phyloP scores from a whole-genome alignment of 2,888 invertebrate genomes.

The Drosophila emarginata region DNA sequence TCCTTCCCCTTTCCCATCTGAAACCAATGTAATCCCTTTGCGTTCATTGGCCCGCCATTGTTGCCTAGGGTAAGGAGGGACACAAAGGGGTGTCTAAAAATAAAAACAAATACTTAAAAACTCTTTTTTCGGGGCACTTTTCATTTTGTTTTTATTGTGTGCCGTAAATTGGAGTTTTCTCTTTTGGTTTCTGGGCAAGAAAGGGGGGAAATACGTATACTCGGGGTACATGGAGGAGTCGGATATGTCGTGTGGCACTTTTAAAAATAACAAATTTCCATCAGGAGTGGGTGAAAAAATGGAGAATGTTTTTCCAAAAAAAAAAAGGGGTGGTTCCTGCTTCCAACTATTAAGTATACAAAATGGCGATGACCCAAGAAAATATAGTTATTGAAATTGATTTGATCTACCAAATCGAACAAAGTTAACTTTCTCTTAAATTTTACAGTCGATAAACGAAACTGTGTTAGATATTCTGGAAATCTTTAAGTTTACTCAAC shows the following conservation, averaged over 20 bases:
- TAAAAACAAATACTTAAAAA: constrained; percentile 60
- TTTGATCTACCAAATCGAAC: background rate
- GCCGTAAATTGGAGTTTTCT: constrained; percentile 56
- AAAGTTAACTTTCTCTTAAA: background rate
- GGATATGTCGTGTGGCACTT: constrained; percentile 39
- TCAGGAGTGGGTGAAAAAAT: constrained; percentile 38
- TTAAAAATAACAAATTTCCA: constrained; percentile 54
- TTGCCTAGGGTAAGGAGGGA: constrained; percentile 3
- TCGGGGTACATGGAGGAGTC: background rate
- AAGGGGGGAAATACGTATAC: constrained; percentile 11
- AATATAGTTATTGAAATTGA: background rate
- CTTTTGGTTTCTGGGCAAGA: background rate
- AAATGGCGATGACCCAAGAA: constrained; percentile 42
- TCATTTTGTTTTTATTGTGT: constrained; percentile 70
- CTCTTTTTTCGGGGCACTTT: constrained; percentile 60
- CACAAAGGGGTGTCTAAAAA: constrained; percentile 52
- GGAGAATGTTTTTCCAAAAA: constrained; percentile 13
- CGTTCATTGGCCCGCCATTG: constrained; percentile 58
- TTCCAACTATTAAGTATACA: background rate
- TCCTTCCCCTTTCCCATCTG: constrained; percentile 3
- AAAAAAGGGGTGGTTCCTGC: constrained; percentile 33
- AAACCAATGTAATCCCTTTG: constrained; percentile 59
- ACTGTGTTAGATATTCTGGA: too few relatives aligned
- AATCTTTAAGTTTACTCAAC: background rate
- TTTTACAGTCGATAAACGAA: too few relatives aligned